Evolutionary conservation across 2,113 vertebrate species (phyloP).

Genomic region (Sarotherodon lohbergeri): DNA sequence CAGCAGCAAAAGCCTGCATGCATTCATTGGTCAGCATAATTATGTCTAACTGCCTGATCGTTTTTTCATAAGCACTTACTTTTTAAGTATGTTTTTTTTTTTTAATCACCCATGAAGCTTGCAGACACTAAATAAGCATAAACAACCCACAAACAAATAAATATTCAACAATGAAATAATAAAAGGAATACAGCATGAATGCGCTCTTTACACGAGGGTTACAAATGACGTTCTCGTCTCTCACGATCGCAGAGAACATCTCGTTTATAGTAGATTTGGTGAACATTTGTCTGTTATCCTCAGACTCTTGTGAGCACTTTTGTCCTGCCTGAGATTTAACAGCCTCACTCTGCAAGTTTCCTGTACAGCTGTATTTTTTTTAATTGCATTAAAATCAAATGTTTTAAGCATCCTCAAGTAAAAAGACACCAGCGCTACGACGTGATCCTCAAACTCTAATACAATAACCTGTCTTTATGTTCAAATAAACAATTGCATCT

Average conservation of each 20-base stretch:
- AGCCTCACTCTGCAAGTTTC: neutral
- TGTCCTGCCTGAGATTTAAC: neutral
- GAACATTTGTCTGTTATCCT: neutral
- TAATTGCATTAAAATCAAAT: neutral
- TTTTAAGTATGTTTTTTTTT: neutral
- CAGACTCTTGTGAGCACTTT: neutral
- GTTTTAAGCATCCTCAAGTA: neutral
- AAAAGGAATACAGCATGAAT: neutral
- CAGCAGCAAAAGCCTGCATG: neutral
- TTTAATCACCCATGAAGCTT: neutral
- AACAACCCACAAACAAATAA: neutral
- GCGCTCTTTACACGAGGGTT: neutral
- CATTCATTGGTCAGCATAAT: neutral
- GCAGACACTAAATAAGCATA: neutral
- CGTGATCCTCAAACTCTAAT: neutral
- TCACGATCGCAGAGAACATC: neutral
- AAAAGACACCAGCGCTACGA: neutral
- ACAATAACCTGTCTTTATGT: neutral
- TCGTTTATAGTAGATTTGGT: neutral
- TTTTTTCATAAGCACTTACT: neutral
- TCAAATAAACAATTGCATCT: neutral
- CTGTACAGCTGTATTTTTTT: neutral
- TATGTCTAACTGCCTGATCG: neutral
- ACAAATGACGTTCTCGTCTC: neutral
- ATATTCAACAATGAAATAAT: neutral